Conservation (phyloP, 2,888 invertebrate species). For the Scaptomyza reducta region DNA sequence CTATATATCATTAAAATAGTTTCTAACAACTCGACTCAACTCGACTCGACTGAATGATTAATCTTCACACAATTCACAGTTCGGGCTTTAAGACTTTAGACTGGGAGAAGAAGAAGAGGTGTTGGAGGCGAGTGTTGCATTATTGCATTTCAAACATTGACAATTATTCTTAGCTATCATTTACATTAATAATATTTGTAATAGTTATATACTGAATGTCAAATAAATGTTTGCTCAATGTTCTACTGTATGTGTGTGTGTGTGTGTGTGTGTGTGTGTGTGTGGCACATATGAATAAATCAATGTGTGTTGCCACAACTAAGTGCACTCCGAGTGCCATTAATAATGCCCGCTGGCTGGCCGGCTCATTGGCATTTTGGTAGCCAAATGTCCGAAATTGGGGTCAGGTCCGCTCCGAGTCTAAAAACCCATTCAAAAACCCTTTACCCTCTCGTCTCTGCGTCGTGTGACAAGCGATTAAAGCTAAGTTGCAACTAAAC, state of each 20-base stretch:
- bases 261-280: slow-evolving; percentile 4
- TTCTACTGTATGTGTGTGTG: not conserved
- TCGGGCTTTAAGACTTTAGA: no score
- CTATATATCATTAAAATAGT: no score
- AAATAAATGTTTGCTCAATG: not conserved
- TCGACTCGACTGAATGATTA: no score
- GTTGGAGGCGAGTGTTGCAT: no score
- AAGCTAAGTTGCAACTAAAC: slow-evolving; percentile 43
- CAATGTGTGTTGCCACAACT: slow-evolving; percentile 50
- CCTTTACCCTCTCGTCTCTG: not conserved
- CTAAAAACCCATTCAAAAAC: not conserved
- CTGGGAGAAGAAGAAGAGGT: no score
- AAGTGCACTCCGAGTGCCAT: slow-evolving; percentile 59
- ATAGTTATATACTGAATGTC: not conserved
- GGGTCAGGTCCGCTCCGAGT: slow-evolving; percentile 42
- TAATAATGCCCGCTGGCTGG: slow-evolving; percentile 54
- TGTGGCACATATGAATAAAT: slow-evolving; percentile 51
- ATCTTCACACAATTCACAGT: no score
- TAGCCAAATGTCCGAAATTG: slow-evolving; percentile 6
- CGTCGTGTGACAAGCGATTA: slow-evolving; percentile 53
- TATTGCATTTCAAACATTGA: no score
- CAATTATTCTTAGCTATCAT: no score
- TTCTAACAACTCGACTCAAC: no score
- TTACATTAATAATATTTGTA: not conserved
- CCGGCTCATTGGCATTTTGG: slow-evolving; percentile 43